phyloP scores from a whole-genome alignment of 2,888 invertebrate genomes.

The Himalopsyche anomala region DNA sequence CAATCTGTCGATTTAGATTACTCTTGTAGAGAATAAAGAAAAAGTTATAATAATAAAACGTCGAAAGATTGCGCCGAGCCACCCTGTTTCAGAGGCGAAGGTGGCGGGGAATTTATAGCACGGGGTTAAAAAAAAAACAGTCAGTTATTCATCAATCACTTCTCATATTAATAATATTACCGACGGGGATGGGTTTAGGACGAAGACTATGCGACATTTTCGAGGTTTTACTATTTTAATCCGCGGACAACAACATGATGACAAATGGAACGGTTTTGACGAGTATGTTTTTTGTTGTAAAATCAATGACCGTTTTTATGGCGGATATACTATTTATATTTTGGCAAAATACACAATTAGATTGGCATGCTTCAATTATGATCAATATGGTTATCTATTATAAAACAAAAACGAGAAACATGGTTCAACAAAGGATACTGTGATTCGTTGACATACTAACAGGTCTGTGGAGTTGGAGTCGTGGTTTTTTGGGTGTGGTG shows the following conservation, averaged over 20 bases:
- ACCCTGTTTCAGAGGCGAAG: not conserved
- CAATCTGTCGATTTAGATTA: constrained; percentile 34
- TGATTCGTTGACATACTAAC: no score
- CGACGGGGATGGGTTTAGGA: not conserved
- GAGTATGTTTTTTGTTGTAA: no score
- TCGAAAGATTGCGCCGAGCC: not conserved
- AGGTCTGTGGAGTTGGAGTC: no score
- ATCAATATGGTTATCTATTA: no score
- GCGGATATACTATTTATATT: no score
- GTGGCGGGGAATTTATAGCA: not conserved
- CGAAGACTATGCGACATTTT: not conserved
- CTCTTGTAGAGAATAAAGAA: constrained; percentile 10
- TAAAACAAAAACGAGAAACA: no score
- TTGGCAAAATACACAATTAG: no score
- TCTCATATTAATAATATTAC: not conserved
- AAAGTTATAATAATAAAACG: not conserved
- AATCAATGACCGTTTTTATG: no score
- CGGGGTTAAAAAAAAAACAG: not conserved
- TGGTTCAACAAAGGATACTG: no score
- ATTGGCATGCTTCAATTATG: no score
- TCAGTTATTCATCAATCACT: constrained; percentile 19
- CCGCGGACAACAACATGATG: not conserved
- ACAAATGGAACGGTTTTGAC: no score
- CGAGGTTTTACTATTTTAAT: not conserved
- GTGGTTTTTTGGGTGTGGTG: no score